phyloP scores from a whole-genome alignment of 2,113 vertebrate genomes.

The Pandion haliaetus region DNA sequence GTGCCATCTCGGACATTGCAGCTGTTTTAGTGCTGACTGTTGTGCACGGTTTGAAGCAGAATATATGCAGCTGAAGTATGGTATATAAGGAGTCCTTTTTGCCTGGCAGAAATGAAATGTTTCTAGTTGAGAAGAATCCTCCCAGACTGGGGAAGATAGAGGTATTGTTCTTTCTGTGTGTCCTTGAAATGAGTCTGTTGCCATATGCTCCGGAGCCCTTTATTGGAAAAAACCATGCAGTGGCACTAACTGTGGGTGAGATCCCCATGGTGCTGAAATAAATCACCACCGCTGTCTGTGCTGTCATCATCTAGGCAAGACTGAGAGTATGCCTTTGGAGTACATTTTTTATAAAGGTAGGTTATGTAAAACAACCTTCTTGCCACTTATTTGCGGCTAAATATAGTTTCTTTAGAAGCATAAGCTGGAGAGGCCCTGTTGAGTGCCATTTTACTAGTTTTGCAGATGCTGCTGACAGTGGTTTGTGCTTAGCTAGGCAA shows the following conservation, averaged over 20 bases:
- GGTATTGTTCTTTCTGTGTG: not conserved
- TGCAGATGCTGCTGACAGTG: not conserved
- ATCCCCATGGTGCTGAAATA: not conserved
- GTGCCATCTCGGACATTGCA: fast-evolving
- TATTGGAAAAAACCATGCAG: not conserved
- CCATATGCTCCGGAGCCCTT: not conserved
- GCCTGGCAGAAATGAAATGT: not conserved
- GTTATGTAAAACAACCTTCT: not conserved
- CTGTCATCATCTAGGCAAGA: not conserved
- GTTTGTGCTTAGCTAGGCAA: not conserved
- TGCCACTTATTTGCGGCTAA: not conserved
- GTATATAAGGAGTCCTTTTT: not conserved
- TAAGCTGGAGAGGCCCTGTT: too few relatives aligned
- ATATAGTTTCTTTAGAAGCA: not conserved
- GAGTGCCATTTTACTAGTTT: not conserved
- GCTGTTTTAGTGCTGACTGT: not conserved
- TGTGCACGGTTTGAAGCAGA: not conserved
- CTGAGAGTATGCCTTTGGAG: not conserved
- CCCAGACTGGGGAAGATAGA: not conserved
- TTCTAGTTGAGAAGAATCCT: not conserved
- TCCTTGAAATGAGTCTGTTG: not conserved
- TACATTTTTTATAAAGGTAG: not conserved
- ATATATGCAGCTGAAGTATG: not conserved
- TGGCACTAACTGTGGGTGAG: not conserved
- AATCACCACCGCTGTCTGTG: not conserved